Conservation (phyloP, 2,797 vertebrate genomes). For the Apodemus agrarius region DNA sequence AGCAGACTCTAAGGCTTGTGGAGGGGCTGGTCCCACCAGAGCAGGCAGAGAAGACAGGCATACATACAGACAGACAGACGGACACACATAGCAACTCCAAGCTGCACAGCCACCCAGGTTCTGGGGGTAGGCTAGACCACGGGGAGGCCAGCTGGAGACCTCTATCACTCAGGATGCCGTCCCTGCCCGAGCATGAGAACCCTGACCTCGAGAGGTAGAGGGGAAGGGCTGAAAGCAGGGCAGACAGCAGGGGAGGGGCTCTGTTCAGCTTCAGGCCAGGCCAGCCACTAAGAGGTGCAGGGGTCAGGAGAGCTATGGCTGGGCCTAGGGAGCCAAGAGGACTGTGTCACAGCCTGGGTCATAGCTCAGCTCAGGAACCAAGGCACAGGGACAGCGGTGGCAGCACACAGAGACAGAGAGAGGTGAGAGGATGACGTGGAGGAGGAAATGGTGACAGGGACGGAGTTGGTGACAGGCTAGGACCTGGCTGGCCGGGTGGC, state of each 20-base stretch:
- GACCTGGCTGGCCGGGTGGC: neutral
- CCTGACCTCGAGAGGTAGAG: neutral
- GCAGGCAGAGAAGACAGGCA: constrained; percentile 63
- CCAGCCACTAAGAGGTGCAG: neutral
- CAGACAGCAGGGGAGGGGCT: neutral
- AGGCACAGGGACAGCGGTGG: neutral
- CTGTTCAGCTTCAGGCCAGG: neutral
- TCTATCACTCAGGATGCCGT: neutral
- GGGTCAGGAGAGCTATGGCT: neutral
- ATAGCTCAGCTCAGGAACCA: constrained; percentile 9
- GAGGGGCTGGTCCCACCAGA: constrained; percentile 56
- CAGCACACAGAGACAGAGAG: constrained; percentile 45
- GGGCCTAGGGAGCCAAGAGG: neutral
- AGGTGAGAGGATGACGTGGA: constrained; percentile 9
- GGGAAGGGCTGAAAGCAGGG: neutral
- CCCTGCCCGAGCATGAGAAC: neutral
- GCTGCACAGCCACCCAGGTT: constrained; percentile 48
- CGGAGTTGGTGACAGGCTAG: neutral
- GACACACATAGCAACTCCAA: constrained; percentile 21
- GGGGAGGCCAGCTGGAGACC: neutral
- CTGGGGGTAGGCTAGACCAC: neutral
- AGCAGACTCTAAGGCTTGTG: neutral
- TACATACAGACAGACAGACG: neutral
- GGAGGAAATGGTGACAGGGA: neutral
- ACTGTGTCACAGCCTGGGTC: neutral